These are phyloP conservation scores for Nansenia antarctica DNA, from an alignment of 2,113 vertebrate genomes.

Conservation along the genomic window DNA sequence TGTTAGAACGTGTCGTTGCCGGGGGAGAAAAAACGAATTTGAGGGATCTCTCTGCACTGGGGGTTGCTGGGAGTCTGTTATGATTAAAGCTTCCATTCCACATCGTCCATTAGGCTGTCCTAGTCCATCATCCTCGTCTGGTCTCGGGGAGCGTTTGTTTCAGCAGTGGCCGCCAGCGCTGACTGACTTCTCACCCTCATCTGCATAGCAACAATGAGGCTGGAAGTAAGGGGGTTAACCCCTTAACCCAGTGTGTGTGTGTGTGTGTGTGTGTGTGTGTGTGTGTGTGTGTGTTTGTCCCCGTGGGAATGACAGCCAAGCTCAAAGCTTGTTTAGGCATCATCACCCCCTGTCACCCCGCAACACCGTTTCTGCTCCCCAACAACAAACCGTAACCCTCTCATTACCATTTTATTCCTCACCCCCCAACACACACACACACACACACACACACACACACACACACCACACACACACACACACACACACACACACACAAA, in stretches of 20 bases:
- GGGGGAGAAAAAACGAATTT: no score
- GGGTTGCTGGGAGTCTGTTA: neutral
- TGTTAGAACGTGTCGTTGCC: neutral
- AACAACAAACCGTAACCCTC: constrained; percentile 27
- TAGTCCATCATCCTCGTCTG: no score
- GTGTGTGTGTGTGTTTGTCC: constrained; percentile 46
- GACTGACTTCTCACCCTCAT: constrained; percentile 65
- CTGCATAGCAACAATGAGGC: constrained; percentile 67
- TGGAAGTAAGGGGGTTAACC: constrained; percentile 61
- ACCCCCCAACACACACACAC: neutral
- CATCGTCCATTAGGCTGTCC: constrained; percentile 1
- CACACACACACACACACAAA: constrained; percentile 16
- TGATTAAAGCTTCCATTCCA: neutral
- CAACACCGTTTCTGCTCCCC: constrained; percentile 15
- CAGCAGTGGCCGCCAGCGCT: neutral
- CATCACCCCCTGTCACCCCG: constrained; percentile 38
- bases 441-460: neutral
- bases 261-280: constrained; percentile 13
- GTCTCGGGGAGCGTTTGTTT: constrained; percentile 8
- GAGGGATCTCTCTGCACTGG: no score
- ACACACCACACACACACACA: neutral
- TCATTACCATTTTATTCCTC: neutral
- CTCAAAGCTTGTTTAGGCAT: constrained; percentile 66
- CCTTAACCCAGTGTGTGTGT: constrained; percentile 41
- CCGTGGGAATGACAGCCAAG: constrained; percentile 61